Evolutionary conservation across 2,797 vertebrate genomes (phyloP).

Genomic region (Falco naumanni): DNA sequence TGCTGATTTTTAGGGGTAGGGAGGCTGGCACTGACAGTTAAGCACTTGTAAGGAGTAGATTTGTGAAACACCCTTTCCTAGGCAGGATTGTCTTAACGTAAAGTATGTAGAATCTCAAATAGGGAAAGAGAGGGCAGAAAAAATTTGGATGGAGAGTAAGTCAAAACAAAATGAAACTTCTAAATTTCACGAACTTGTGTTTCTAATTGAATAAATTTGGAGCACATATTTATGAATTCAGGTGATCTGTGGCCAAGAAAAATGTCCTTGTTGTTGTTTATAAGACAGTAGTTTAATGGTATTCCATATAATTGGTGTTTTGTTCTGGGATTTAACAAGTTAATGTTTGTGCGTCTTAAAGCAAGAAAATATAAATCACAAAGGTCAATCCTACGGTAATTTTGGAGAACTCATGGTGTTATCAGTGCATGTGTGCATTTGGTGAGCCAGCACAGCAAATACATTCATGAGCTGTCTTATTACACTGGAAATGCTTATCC

Average conservation of each 20-base stretch:
- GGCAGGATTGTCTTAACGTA: slow-evolving; percentile 30
- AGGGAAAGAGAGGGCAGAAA: slow-evolving; percentile 40
- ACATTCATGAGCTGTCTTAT: background rate
- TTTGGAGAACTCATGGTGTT: background rate
- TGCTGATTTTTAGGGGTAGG: slow-evolving; percentile 16
- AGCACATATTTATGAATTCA: slow-evolving; percentile 64
- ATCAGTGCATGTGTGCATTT: background rate
- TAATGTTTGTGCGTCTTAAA: slow-evolving; percentile 8
- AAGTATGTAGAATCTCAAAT: slow-evolving; percentile 54
- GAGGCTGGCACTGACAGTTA: slow-evolving; percentile 28
- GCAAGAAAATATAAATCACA: background rate
- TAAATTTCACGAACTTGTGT: slow-evolving; percentile 65
- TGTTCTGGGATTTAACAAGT: background rate
- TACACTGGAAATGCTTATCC: background rate
- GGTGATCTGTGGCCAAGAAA: slow-evolving; percentile 70
- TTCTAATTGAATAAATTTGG: slow-evolving; percentile 72
- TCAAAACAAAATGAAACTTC: slow-evolving; percentile 57
- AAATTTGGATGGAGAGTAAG: slow-evolving; percentile 59
- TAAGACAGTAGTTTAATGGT: background rate
- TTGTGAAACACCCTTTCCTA: slow-evolving; percentile 42
- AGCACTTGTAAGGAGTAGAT: background rate
- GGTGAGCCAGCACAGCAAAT: background rate
- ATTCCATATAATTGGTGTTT: background rate
- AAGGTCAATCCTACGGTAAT: background rate
- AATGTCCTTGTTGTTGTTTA: slow-evolving; percentile 18